These are phyloP conservation scores for Crambe crambe DNA, from an alignment of 37 sponge, comb jelly and placozoan species.

Conservation along the genomic window DNA sequence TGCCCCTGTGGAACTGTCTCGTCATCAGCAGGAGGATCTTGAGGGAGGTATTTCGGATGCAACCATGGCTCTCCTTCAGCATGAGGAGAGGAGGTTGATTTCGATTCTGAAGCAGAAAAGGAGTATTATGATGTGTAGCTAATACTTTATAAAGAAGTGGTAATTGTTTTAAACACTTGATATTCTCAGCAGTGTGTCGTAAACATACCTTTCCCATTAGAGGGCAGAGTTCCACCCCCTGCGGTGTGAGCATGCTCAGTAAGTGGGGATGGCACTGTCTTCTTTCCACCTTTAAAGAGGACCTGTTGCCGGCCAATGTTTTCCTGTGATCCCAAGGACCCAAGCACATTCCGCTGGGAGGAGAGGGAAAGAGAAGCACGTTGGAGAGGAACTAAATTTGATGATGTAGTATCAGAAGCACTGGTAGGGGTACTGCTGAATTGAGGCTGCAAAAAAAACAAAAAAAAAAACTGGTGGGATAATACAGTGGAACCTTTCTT, in stretches of 20 bases:
- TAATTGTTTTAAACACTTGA: background rate
- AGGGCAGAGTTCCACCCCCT: background rate
- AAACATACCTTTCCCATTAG: slow-evolving; percentile 1
- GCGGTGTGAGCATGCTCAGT: slow-evolving; percentile 33
- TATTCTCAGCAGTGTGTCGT: background rate
- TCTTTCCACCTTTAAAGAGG: slow-evolving; percentile 39
- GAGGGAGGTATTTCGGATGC: slow-evolving; percentile 55
- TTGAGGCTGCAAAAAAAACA: slow-evolving; percentile 45
- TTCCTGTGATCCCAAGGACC: slow-evolving; percentile 56
- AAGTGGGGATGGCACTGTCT: slow-evolving; percentile 41
- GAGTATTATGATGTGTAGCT: background rate
- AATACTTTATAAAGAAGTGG: background rate
- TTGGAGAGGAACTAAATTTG: background rate
- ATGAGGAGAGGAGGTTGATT: background rate
- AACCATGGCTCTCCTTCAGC: slow-evolving; percentile 18
- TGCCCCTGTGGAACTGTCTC: too few relatives aligned
- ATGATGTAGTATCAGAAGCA: background rate
- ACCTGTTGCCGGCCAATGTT: slow-evolving; percentile 50
- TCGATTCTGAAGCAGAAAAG: too few relatives aligned
- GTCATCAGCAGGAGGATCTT: background rate
- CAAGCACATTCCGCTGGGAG: slow-evolving; percentile 39
- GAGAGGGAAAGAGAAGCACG: background rate
- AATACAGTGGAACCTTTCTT: background rate
- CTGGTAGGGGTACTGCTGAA: slow-evolving; percentile 67
- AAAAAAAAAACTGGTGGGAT: background rate